Conservation (phyloP, 1,140 invertebrate genomes). For the Cherax quadricarinatus region DNA sequence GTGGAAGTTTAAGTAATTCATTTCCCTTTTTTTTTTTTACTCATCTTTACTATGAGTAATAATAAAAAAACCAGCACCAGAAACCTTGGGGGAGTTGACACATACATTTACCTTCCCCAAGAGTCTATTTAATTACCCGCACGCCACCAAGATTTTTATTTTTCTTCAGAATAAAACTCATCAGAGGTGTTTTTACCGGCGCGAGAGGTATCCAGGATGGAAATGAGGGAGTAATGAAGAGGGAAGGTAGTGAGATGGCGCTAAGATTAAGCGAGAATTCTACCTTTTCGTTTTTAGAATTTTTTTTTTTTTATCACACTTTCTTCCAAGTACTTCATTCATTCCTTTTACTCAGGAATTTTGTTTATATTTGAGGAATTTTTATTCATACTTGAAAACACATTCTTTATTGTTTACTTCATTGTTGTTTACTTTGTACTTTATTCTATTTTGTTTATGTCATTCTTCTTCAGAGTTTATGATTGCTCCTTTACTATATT, state of each 20-base stretch:
- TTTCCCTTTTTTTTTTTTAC: not conserved
- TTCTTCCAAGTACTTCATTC: too few species aligned
- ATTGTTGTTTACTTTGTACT: too few species aligned
- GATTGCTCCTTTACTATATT: too few species aligned
- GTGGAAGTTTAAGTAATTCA: not conserved
- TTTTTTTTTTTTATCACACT: too few species aligned
- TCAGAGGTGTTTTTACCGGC: not conserved
- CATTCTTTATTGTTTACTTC: too few species aligned
- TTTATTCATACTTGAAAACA: too few species aligned
- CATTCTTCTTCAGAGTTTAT: too few species aligned
- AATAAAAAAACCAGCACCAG: not conserved
- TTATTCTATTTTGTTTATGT: too few species aligned
- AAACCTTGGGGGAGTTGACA: not conserved
- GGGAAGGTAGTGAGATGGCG: not conserved
- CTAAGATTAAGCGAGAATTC: too few species aligned
- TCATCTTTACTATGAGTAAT: not conserved
- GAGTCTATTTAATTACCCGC: constrained; percentile 14
- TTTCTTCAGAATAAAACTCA: not conserved
- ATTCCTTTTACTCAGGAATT: too few species aligned
- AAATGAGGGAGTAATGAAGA: not conserved
- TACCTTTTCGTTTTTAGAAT: too few species aligned
- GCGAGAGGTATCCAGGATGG: not conserved
- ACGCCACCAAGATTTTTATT: constrained; percentile 1
- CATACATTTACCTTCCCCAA: not conserved
- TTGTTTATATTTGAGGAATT: too few species aligned